Conservation (phyloP, 2,797 vertebrate genomes). For the Octomys mimax region DNA sequence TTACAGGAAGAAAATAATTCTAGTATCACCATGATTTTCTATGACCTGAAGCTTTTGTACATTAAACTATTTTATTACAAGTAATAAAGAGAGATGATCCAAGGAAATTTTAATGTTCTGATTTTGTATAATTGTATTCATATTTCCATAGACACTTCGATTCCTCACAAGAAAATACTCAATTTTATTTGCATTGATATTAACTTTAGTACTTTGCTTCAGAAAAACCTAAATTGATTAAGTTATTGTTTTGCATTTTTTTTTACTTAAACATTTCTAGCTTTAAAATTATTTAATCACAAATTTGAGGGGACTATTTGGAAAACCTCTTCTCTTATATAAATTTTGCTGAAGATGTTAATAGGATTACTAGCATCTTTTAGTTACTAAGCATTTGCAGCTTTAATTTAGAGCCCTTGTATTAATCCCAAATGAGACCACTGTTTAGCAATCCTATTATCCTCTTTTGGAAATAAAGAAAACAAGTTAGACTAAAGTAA, state of each 20-base stretch:
- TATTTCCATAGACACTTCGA: background rate
- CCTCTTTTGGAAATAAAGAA: background rate
- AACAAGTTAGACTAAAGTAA: background rate
- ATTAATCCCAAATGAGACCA: background rate
- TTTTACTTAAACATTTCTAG: background rate
- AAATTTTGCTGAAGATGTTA: background rate
- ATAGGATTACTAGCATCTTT: background rate
- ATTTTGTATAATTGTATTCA: slow-evolving; percentile 56
- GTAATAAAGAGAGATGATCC: slow-evolving; percentile 69
- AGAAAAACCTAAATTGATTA: background rate
- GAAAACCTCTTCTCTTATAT: background rate
- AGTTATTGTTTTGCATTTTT: background rate
- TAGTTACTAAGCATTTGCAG: background rate
- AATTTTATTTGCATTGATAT: slow-evolving; percentile 38
- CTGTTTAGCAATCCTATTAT: background rate
- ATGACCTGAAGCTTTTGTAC: slow-evolving; percentile 61
- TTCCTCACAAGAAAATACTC: slow-evolving; percentile 45
- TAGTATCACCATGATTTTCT: slow-evolving; percentile 41
- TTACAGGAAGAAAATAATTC: slow-evolving; percentile 11
- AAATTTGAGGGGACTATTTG: background rate
- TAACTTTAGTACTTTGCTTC: slow-evolving; percentile 19
- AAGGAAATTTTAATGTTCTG: slow-evolving; percentile 65
- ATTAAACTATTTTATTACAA: slow-evolving; percentile 73
- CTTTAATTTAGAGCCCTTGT: background rate
- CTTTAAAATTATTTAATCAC: background rate